These are phyloP conservation scores for Stenurella melanura DNA, from an alignment of 2,888 invertebrate genomes.

Conservation along the genomic window DNA sequence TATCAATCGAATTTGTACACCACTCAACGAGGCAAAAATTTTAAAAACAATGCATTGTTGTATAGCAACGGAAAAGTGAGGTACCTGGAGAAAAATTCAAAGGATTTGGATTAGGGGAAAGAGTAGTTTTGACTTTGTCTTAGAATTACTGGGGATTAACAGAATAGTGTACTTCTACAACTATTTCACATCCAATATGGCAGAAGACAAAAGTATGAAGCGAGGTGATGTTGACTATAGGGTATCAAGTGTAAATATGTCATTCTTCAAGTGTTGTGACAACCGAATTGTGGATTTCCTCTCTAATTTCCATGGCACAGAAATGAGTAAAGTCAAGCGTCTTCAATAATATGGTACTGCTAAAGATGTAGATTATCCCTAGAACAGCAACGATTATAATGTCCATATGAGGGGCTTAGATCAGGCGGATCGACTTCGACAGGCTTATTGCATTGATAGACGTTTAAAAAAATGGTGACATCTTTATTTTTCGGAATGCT, in stretches of 20 bases:
- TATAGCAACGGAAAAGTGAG: constrained; percentile 56
- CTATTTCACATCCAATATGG: constrained; percentile 27
- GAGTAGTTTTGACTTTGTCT: constrained; percentile 4
- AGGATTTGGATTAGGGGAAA: constrained; percentile 19
- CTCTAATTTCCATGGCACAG: constrained; percentile 46
- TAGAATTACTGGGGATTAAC: background rate
- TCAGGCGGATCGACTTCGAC: background rate
- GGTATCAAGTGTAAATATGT: background rate
- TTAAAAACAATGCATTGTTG: constrained; percentile 36
- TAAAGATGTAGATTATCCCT: constrained; percentile 39
- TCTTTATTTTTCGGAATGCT: constrained; percentile 42
- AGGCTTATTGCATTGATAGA: background rate
- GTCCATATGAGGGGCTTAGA: no score
- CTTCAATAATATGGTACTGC: constrained; percentile 41
- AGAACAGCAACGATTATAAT: constrained; percentile 43
- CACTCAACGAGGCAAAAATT: constrained; percentile 38
- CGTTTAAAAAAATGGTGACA: constrained; percentile 8
- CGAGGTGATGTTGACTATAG: no score
- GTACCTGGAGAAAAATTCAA: constrained; percentile 32
- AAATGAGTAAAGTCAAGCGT: constrained; percentile 44
- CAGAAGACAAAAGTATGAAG: background rate
- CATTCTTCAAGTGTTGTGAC: background rate
- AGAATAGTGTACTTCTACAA: background rate
- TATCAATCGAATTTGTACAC: constrained; percentile 38
- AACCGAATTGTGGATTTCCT: no score